Percentiles rank a stretch among this genome's conserved stretches.
Evolutionary conservation across 2,888 invertebrate species (phyloP).

Genomic region (Parasteatoda lunata): DNA sequence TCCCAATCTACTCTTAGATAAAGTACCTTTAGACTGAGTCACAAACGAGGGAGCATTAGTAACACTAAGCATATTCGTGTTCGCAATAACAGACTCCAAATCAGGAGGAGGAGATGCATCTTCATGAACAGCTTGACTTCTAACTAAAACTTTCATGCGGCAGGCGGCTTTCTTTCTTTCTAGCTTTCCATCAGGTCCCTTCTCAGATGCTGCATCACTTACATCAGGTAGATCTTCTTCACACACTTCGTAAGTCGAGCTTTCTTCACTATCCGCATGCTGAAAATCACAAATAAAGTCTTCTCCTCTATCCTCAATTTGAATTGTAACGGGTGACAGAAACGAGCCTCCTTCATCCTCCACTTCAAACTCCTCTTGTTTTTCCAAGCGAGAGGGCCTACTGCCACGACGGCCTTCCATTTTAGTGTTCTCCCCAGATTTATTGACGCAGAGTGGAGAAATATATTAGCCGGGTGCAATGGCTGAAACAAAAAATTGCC

Average conservation of each 20-base stretch:
- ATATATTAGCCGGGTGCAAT: slow-evolving; percentile 1
- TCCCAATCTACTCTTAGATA: slow-evolving; percentile 56
- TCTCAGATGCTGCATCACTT: slow-evolving; percentile 53
- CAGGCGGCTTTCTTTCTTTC: slow-evolving; percentile 60
- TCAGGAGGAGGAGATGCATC: slow-evolving; percentile 69
- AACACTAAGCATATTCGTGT: slow-evolving; percentile 67
- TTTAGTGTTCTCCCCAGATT: slow-evolving; percentile 5
- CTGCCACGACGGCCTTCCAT: slow-evolving; percentile 58
- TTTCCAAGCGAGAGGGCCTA: slow-evolving; percentile 65
- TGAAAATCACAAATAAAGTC: slow-evolving; percentile 25
- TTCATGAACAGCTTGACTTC: slow-evolving; percentile 69
- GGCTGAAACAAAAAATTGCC: slow-evolving; percentile 5
- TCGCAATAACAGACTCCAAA: slow-evolving; percentile 61
- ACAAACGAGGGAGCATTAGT: slow-evolving; percentile 66
- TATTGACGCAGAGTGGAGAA: not conserved
- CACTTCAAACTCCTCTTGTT: slow-evolving; percentile 67
- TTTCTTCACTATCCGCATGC: slow-evolving; percentile 20
- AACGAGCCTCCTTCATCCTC: slow-evolving; percentile 62
- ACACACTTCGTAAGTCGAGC: not conserved
- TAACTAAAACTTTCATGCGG: slow-evolving; percentile 65
- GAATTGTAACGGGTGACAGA: slow-evolving; percentile 66
- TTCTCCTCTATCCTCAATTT: slow-evolving; percentile 66
- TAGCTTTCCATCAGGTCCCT: slow-evolving; percentile 46
- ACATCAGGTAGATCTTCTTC: slow-evolving; percentile 21
- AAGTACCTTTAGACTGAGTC: slow-evolving; percentile 55